Conservation (phyloP, 2,797 vertebrate genomes). For the Mareca strepera region DNA sequence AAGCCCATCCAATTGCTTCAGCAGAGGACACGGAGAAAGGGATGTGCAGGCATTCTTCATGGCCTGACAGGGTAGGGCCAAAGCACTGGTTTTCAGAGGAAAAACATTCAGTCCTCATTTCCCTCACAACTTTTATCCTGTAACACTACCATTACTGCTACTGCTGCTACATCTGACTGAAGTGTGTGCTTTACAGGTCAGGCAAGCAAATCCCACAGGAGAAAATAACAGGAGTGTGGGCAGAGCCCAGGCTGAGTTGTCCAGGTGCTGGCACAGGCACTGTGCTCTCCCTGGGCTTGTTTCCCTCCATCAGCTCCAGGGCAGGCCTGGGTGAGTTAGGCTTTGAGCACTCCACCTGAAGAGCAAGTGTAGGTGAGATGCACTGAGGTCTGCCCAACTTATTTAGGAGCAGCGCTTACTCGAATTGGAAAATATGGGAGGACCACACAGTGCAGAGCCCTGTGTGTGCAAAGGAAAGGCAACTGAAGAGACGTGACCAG, state of each 20-base stretch:
- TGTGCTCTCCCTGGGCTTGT: not conserved
- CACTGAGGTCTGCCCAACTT: not conserved
- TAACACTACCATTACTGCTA: not conserved
- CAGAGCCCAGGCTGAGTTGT: not conserved
- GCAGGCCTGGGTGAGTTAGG: not conserved
- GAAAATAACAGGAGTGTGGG: not conserved
- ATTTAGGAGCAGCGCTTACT: not conserved
- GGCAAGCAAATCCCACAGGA: not conserved
- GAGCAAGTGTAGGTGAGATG: not conserved
- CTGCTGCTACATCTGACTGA: not conserved
- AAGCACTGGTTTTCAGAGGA: not conserved
- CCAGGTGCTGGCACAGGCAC: not conserved
- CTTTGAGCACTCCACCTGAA: not conserved
- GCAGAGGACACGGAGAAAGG: not conserved
- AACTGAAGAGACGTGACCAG: not conserved
- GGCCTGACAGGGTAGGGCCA: not conserved
- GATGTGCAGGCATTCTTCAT: too few species aligned
- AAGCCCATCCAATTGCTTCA: not conserved
- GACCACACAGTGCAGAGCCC: not conserved
- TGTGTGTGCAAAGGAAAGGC: not conserved
- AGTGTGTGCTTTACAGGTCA: not conserved
- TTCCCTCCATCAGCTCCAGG: not conserved
- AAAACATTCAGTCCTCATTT: not conserved
- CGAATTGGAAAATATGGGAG: not conserved
- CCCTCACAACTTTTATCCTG: not conserved